Percentiles rank a stretch among this genome's conserved stretches.
Evolutionary conservation across 2,888 invertebrate species (phyloP).

Genomic region (Diplazon laetatorius): DNA sequence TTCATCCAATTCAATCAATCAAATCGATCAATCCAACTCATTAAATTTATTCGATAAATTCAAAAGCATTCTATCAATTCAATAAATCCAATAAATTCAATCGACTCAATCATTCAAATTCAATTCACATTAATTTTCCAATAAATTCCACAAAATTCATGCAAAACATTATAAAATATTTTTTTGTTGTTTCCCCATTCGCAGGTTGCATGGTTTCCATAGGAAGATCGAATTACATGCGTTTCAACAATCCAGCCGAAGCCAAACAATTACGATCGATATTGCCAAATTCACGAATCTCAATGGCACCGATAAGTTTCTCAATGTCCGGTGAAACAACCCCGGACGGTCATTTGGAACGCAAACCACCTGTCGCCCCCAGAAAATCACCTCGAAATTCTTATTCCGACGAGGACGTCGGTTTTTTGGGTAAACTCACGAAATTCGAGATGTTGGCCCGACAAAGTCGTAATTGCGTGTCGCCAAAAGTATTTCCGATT

Average conservation of each 20-base stretch:
- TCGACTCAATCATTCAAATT: no score
- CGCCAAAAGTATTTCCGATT: slow-evolving; percentile 92
- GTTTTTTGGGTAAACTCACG: slow-evolving; percentile 90
- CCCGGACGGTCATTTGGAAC: slow-evolving; percentile 80
- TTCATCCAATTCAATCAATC: no score
- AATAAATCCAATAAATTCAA: slow-evolving; percentile 6
- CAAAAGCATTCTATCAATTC: no score
- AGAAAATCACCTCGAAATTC: slow-evolving; percentile 85
- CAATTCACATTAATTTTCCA: not conserved
- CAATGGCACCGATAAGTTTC: slow-evolving; percentile 91
- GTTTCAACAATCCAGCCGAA: slow-evolving; percentile 96
- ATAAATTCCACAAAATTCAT: no score
- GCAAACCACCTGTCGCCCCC: slow-evolving; percentile 87
- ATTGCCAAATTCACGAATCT: slow-evolving; percentile 89
- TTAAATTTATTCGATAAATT: not conserved
- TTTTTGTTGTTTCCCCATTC: slow-evolving; percentile 67
- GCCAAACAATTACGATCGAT: slow-evolving; percentile 94
- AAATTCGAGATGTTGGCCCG: slow-evolving; percentile 91
- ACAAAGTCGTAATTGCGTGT: slow-evolving; percentile 82
- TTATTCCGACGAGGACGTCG: slow-evolving; percentile 84
- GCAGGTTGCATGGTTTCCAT: slow-evolving; percentile 95
- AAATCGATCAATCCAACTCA: not conserved
- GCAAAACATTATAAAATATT: not conserved
- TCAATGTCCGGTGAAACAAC: slow-evolving; percentile 66
- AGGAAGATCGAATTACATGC: slow-evolving; percentile 94